Conservation (phyloP, 2,113 vertebrate species). For the Thymallus thymallus region DNA sequence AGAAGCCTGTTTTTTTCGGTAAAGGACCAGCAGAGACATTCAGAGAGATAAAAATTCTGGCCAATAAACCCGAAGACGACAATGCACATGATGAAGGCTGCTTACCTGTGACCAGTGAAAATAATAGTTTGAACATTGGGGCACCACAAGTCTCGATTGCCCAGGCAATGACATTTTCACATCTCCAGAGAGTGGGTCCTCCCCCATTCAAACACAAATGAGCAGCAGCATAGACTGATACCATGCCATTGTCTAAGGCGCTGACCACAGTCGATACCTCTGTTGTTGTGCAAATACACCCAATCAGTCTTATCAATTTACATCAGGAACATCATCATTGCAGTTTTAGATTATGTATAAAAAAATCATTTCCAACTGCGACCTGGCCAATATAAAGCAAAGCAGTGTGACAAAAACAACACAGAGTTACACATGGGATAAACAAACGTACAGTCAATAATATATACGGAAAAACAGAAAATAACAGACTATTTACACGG, state of each 20-base stretch:
- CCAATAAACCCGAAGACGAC: background rate
- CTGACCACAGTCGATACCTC: background rate
- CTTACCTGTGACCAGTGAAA: no score
- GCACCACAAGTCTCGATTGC: background rate
- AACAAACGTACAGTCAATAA: no score
- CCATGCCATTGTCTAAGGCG: background rate
- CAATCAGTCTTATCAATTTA: background rate
- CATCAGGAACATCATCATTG: background rate
- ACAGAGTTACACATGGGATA: no score
- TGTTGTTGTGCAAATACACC: constrained; percentile 1
- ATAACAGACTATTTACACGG: no score
- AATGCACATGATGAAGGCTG: background rate
- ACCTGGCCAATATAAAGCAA: no score
- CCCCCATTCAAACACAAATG: constrained; percentile 12
- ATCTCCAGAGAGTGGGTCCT: background rate
- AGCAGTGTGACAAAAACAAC: no score
- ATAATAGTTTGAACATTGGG: background rate
- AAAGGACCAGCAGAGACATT: no score
- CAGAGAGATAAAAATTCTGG: background rate
- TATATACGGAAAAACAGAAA: no score
- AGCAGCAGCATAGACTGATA: background rate
- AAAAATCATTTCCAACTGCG: no score
- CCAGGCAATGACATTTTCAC: background rate
- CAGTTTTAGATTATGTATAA: background rate
- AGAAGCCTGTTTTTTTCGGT: no score